Percentiles rank a stretch among this genome's conserved stretches.
These are phyloP conservation scores for Chaenocephalus aceratus DNA, from an alignment of 2,113 vertebrate species.

Conservation along the genomic window DNA sequence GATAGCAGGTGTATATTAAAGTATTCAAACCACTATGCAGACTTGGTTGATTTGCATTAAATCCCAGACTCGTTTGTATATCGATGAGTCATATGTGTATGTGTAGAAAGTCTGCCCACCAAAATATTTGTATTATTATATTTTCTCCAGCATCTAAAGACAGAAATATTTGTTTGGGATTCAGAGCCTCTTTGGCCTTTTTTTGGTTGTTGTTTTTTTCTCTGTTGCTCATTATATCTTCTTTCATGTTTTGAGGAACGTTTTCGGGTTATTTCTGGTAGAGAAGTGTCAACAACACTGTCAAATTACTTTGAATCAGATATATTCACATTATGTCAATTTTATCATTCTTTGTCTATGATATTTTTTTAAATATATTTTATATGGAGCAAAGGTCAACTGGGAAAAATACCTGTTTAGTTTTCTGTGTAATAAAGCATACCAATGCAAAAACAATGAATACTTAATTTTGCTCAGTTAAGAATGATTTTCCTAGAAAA, in stretches of 20 bases:
- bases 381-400: not conserved
- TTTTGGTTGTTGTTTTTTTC: not conserved
- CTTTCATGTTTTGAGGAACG: not conserved
- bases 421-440: too few species aligned
- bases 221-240: not conserved
- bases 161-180: conserved; percentile 17
- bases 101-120: conserved; percentile 10
- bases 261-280: not conserved
- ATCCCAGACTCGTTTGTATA: conserved; percentile 5
- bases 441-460: too few species aligned
- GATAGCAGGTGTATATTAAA: not conserved
- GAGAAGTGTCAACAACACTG: not conserved
- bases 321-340: not conserved
- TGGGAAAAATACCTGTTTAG: not conserved
- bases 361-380: not conserved
- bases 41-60: conserved; percentile 25
- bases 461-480: too few species aligned
- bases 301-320: not conserved
- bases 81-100: conserved; percentile 14
- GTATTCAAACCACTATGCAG: conserved; percentile 15
- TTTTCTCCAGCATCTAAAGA: conserved; percentile 26
- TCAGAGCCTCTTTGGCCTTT: conserved; percentile 1
- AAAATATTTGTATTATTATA: not conserved
- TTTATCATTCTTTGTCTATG: not conserved
- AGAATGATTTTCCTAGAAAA: too few species aligned